Evolutionary conservation across 53 echinoderm and acorn worm species (phyloP).

Genomic region (Apostichopus leukothele): DNA sequence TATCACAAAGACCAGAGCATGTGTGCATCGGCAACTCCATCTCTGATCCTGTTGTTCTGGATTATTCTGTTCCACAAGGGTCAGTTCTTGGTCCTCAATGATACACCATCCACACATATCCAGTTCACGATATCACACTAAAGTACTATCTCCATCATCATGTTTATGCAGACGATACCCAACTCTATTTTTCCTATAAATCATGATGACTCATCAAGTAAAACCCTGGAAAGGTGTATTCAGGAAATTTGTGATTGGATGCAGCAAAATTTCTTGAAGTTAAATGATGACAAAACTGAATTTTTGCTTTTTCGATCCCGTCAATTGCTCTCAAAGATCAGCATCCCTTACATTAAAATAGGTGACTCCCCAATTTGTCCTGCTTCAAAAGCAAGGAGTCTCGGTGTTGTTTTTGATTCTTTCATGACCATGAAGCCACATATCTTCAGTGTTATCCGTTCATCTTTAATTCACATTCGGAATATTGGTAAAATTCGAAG

Average conservation of each 20-base stretch:
- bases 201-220: not conserved
- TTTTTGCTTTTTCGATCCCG: not conserved
- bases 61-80: not conserved
- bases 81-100: not conserved
- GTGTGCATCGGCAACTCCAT: not conserved
- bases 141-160: not conserved
- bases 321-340: not conserved
- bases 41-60: slow-evolving; percentile 12
- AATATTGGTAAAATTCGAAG: slow-evolving; percentile 9
- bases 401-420: slow-evolving; percentile 5
- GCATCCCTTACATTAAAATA: slow-evolving; percentile 9
- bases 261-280: not conserved
- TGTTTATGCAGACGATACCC: not conserved
- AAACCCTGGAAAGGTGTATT: not conserved
- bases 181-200: not conserved
- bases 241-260: slow-evolving; percentile 13
- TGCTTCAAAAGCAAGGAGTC: not conserved
- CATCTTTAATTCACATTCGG: slow-evolving; percentile 11
- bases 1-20: not conserved
- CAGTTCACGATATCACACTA: not conserved
- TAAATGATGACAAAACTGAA: not conserved
- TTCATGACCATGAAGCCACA: not conserved
- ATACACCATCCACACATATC: not conserved
- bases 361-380: not conserved
- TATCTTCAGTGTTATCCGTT: not conserved